Base-by-base conservation (phyloP, 92 coral and sea anemone species). In the Zoanthus sansibaricus region DNA sequence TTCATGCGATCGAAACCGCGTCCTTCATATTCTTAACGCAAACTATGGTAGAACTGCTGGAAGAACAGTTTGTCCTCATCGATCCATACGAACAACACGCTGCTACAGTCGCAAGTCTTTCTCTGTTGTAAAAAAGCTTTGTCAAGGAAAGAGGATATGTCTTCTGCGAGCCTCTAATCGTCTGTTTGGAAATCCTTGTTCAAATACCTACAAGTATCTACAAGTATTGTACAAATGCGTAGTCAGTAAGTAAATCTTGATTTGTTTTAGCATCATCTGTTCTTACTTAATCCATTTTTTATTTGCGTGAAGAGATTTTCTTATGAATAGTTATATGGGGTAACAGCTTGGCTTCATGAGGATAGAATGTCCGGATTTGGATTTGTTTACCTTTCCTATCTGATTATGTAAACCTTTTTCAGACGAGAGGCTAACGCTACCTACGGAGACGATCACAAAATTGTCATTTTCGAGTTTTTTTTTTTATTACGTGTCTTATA, bases 31-130 rank as follows among this genome's bases (percentile, higher is more conserved):
- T 18, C 71, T 78, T 14, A 45, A 64, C 58, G 83, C 83, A 3
- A 78, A 58, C 37, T 78, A 37, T 61, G 83, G 83, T 61, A 59
- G 83, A 78, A 78, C 83, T 9, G 71, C 83, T 31, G 83, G 83
- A 42, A 59, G 47, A 52, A 56, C 71, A 1, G 83, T 78, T 13
- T 78, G 83, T 17, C 83, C 83, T 15, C 21, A 20, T 42, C 83
- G 83, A 33, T 59, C 83, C 11, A 78, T 78, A 32, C 49, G 83
- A 6, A 58, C 83, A 10, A 78, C 52, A 42, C 69, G 64, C 5
- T 75, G 79, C 79, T 75, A 75, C 44, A 75, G 20, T 52, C 79
- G 79, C 12, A 75, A 21, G 44, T 75, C 79, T 17, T 25, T 75
- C 49, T 56, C 79, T 75, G 64, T 75, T 75, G 79, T 75, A 15